Base-by-base conservation (phyloP, 2,888 invertebrate genomes). In the Drosophila falleni region DNA sequence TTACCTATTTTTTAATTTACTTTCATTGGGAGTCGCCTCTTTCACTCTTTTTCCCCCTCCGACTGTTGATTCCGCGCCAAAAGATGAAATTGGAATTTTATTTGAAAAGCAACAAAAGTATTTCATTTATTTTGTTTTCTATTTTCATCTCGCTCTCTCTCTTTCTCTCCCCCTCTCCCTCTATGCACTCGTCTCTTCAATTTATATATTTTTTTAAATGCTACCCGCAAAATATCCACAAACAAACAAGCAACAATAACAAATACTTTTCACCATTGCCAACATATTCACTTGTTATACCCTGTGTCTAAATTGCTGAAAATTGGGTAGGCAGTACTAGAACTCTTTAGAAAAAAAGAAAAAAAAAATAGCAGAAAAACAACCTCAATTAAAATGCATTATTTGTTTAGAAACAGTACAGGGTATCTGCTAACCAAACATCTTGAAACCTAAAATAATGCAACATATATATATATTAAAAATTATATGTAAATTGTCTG, bases 71-170 rank as follows among this genome's bases (percentile, higher is more conserved):
- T 10, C 42, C 15, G 26, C 37, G 49, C 49, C 19, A 62, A 56
- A 71, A 77, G 58, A 76, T 84, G 68, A 83, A 83, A 84, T 83
- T 78, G 82, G 76, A 84, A 76, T 75, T 83, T 87, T 71, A 68
- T 67, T 67, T 65, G 44, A 61, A 46, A 63, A 73, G 56, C 62
- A 81, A 67, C 78, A 74, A 71, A 75, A 80, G 70, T 69, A 69
- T 85, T 87, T 81, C 51, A 65, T 68, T 61, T 65, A 42, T 29
- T 58, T 42, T 66, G 41, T 31, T 35, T 11, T 29, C 33, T n/a
- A 19, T 39, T 8, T 51, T 11, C 41, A 16, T 26, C 31, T 19
- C 13, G 11, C 19, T 11, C 16, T 4, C 42, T 16, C 3, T 13
- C 3, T 8, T 16, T n/a, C 19, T 9, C 49, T 39, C 31, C 3